phyloP scores from a whole-genome alignment of 2,797 vertebrate species.

The Silurus lanzhouensis region DNA sequence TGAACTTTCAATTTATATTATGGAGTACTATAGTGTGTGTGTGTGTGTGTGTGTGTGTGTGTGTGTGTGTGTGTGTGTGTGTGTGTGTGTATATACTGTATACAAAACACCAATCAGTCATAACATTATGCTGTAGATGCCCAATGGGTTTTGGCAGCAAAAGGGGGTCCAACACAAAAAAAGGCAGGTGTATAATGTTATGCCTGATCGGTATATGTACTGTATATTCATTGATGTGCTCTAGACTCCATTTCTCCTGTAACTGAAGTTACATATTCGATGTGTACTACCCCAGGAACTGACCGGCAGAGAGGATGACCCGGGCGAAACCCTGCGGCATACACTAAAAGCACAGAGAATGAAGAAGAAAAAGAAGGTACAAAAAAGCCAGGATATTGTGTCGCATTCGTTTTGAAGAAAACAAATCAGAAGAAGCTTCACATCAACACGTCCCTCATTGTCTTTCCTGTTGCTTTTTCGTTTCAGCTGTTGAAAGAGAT shows the following conservation, averaged over 20 bases:
- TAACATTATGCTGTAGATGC: no score
- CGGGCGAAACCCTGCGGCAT: constrained; percentile 70
- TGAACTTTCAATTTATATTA: not conserved
- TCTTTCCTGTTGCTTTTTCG: not conserved
- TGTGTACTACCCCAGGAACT: constrained; percentile 65
- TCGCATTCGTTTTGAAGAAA: not conserved
- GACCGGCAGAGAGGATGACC: constrained; percentile 64
- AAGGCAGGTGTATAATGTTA: no score
- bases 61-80: no score
- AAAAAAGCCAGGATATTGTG: not conserved
- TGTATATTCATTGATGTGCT: not conserved
- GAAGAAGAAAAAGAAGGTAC: constrained; percentile 76
- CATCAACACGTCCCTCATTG: not conserved
- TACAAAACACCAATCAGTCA: no score
- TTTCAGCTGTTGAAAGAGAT: constrained; percentile 44
- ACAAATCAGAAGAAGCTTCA: no score
- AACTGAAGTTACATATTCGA: not conserved
- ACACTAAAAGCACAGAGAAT: constrained; percentile 71
- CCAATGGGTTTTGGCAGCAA: no score
- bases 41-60: no score
- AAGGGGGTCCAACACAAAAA: no score
- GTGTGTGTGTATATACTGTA: no score
- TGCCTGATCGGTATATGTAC: no score
- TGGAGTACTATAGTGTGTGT: not conserved
- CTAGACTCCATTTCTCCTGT: not conserved